Base-by-base conservation (phyloP, 1,140 invertebrate species). In the Eupristina koningsbergeri region DNA sequence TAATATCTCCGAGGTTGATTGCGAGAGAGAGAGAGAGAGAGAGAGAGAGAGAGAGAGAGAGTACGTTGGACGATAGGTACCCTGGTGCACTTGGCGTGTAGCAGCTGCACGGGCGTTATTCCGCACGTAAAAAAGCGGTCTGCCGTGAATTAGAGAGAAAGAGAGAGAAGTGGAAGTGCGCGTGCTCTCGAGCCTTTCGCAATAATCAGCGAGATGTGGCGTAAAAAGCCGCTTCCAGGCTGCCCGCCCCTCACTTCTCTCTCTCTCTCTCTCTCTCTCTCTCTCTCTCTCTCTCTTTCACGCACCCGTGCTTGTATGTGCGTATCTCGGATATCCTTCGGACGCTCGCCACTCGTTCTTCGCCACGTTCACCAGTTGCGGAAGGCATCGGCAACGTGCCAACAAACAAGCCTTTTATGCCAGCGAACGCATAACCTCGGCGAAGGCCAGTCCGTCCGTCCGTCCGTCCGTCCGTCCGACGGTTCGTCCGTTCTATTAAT, bases 131-230 rank as follows among this genome's bases (percentile, higher is more conserved):
- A 86, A 86, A 86, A 84, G 78, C 53, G 45, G 80, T 81, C 53
- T 79, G 79, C 85, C 83, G 83, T 86, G 80, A 86, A 86, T 86
- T 84, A 86, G 63, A 86, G 67, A 41, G 36, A 3, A 17, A n/a
- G n/a, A n/a, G n/a, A n/a, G n/a, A n/a, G n/a, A 19, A 71, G 15
- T 71, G 67, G 67, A 71, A n/a, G 36, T 41, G 22, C 61, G 64
- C 31, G 61, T 63, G 45, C 69, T 26, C 69, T 26, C 36, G 19
- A 13, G 31, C 41, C 31, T 84, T 84, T 75, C 83, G 71, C 61
- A 80, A 80, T 80, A 75, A 31, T 71, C 45, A 61, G 34, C 41
- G 22, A 45, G 76, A 63, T 31, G 29, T 58, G 31, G 53, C 81
- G 73, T 67, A 80, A 76, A 80, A 73, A 73, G 64, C 67, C 36